Evolutionary conservation across 2,888 invertebrate genomes (phyloP), one percentile per base, ranked within the genome.

Genomic region (Drosophila meridionalis): DNA sequence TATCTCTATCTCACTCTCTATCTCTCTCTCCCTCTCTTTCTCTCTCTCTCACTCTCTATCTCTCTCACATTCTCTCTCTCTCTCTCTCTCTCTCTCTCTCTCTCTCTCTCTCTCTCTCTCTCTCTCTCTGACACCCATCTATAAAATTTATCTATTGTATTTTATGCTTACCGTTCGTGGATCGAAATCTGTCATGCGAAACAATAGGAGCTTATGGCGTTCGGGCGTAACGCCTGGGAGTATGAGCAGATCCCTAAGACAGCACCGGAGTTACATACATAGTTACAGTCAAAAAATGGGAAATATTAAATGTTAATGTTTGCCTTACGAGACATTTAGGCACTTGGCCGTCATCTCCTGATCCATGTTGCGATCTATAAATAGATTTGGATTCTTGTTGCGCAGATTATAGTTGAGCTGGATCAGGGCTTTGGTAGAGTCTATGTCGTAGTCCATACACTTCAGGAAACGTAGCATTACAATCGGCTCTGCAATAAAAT

Each of bases 361-460:
- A 0, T 82, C 75, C 2, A 94, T 94, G 83, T 94, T 94, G 47
- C 95, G 92, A 58, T 94, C 92, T 7, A 92, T 87, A 80, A 94
- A 95, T 72, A 95, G 92, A 83, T 94, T 94, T 3, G 94, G 93
- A 61, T 94, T 92, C 77, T 93, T 94, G n/a, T 93, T 93, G 30
- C 94, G 92, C 67, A 94, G 85, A 20, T 93, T 93, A 78, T 93
- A 95, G 88, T 92, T 92, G 4, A 90, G 73, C 57, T 92, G 89
- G 36, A 92, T 86, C n/a, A 93, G 61, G 26, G 83, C 66, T 65
- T 92, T 91, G 1, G 91, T 84, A 40, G 38, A 4, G 14, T 89
- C 80, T 28, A 89, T 87, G 40, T 93, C 88, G 14, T 77, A 83
- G 14, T 82, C 61, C 83, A 87, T 87, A 47, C 90, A 89, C 75